Conservation (phyloP, 2,113 vertebrate species). For the Syrrhaptes paradoxus region DNA sequence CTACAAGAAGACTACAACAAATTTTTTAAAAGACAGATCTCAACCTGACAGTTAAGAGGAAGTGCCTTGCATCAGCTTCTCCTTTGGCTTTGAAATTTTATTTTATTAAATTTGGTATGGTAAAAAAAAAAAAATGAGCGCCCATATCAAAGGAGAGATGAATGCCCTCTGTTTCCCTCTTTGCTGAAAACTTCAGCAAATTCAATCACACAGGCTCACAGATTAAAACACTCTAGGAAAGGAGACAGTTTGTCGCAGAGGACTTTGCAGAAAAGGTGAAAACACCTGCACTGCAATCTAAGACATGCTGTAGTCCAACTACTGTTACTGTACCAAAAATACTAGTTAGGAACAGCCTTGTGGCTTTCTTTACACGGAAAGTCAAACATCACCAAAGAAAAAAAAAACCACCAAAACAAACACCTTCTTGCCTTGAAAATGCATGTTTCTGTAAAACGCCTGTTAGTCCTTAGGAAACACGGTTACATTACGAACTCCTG, state of each 20-base stretch:
- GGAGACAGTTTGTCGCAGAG: neutral
- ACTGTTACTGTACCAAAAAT: neutral
- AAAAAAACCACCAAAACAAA: neutral
- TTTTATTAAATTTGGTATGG: neutral
- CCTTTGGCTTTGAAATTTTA: neutral
- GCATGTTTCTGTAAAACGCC: neutral
- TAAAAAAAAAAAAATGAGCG: neutral
- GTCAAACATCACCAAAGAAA: neutral
- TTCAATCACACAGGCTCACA: neutral
- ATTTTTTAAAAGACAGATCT: neutral
- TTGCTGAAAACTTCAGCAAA: neutral
- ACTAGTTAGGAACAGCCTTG: neutral
- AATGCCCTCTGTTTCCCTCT: neutral
- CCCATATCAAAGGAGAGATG: neutral
- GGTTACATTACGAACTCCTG: neutral
- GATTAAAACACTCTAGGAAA: neutral
- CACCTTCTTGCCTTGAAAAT: neutral
- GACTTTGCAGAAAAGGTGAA: neutral
- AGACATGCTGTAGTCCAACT: neutral
- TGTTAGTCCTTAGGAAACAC: accelerated
- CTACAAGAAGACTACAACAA: neutral
- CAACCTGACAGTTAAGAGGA: neutral
- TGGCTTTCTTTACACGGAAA: neutral
- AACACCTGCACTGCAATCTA: neutral
- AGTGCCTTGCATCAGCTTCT: neutral